Percentiles rank a stretch among this genome's conserved stretches.
Conservation (phyloP, 2,113 vertebrate species). For the Catharus fuscescens region DNA sequence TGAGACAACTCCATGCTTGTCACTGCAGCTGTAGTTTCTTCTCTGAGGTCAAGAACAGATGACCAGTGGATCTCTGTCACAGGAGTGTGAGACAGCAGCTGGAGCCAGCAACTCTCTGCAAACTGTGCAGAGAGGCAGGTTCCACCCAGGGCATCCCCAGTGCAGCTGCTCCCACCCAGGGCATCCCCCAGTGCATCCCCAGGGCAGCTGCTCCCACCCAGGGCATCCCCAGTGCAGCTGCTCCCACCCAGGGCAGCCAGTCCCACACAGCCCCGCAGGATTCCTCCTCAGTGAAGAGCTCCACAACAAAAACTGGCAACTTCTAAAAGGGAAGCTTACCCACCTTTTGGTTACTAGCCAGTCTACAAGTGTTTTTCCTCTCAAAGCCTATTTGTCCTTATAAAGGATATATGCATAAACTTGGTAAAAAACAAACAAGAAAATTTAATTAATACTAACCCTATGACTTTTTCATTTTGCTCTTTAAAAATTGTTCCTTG, state of each 20-base stretch:
- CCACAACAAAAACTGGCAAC: neutral
- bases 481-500: neutral
- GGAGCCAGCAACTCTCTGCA: neutral
- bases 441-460: neutral
- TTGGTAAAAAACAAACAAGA: neutral
- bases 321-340: neutral
- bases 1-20: neutral
- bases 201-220: too few relatives aligned
- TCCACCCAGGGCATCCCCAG: too few relatives aligned
- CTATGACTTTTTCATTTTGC: neutral
- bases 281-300: neutral
- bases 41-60: neutral
- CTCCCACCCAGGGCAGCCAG: rapidly evolving
- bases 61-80: neutral
- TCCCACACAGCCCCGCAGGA: rapidly evolving
- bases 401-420: neutral
- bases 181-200: too few relatives aligned
- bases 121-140: rapidly evolving
- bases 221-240: too few relatives aligned
- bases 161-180: too few relatives aligned
- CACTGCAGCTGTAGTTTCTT: neutral
- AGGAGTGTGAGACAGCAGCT: rapidly evolving
- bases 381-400: neutral
- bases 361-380: neutral
- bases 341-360: neutral